A percentile compares a stretch with the other conserved stretches of the same genome.
These are phyloP conservation scores for Antheraea mylitta DNA, from an alignment of 1,140 invertebrate species.

Conservation along the genomic window DNA sequence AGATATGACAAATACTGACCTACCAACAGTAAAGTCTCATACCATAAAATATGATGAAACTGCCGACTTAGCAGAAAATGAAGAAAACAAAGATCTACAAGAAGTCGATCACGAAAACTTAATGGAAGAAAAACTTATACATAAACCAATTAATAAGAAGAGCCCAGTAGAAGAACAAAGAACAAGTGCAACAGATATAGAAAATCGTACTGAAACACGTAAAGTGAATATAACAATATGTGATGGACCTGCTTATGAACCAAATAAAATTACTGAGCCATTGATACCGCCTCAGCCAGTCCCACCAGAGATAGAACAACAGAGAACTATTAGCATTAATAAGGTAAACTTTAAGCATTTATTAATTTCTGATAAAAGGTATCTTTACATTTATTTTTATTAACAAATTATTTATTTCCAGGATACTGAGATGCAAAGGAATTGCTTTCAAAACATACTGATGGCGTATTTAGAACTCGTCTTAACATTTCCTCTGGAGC, in stretches of 20 bases:
- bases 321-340: conserved; percentile 87
- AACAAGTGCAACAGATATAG: conserved; percentile 31
- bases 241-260: conserved; percentile 78
- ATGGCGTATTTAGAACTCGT: conserved; percentile 81
- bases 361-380: neutral
- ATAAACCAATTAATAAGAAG: conserved; percentile 26
- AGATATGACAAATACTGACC: neutral
- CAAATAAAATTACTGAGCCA: conserved; percentile 69
- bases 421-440: conserved; percentile 79
- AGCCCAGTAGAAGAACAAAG: conserved; percentile 43
- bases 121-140: neutral
- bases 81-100: conserved; percentile 23
- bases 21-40: neutral
- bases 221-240: conserved; percentile 78
- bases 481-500: conserved; percentile 77
- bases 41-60: neutral
- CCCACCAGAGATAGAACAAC: conserved; percentile 87
- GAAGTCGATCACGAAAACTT: conserved; percentile 21
- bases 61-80: neutral
- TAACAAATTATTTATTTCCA: conserved; percentile 38
- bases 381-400: neutral
- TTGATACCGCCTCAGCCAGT: conserved; percentile 80
- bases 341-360: conserved; percentile 80
- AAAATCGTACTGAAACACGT: conserved; percentile 65
- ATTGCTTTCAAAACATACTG: conserved; percentile 80